phyloP scores from a whole-genome alignment of 2,888 invertebrate species.

The Thumatha senex region DNA sequence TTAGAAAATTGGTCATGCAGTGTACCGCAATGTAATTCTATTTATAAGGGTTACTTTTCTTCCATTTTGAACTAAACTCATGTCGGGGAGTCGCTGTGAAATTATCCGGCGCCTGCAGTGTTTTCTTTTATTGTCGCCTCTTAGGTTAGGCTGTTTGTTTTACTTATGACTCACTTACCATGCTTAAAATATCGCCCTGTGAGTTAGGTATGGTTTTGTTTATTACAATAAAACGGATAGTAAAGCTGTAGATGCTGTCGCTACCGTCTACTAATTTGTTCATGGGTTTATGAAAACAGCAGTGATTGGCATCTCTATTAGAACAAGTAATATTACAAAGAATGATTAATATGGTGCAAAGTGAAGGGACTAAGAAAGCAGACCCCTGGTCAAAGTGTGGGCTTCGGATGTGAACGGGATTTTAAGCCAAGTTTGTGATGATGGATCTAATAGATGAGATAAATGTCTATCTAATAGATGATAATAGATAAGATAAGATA shows the following conservation, averaged over 20 bases:
- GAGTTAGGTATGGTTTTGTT: constrained; percentile 36
- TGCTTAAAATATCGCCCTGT: constrained; percentile 53
- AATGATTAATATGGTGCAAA: too few species aligned
- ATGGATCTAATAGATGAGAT: too few species aligned
- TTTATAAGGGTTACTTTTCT: constrained; percentile 68
- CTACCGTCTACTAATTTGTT: not conserved
- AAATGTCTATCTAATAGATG: too few species aligned
- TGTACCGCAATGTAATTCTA: constrained; percentile 56
- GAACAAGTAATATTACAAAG: too few species aligned
- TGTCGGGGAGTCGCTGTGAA: constrained; percentile 58
- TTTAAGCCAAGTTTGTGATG: too few species aligned
- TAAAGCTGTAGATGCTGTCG: constrained; percentile 12
- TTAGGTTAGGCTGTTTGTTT: constrained; percentile 59
- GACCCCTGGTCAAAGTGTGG: too few species aligned
- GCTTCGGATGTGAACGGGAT: too few species aligned
- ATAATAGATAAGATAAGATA: too few species aligned
- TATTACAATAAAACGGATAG: constrained; percentile 34
- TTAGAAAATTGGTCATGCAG: constrained; percentile 77
- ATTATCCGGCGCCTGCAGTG: constrained; percentile 73
- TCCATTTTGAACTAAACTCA: constrained; percentile 65
- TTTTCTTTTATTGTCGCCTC: constrained; percentile 67
- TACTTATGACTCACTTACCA: constrained; percentile 71
- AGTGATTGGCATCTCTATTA: too few species aligned
- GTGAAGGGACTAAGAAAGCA: too few species aligned
- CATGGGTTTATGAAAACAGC: too few species aligned